A percentile compares a stretch with the other conserved stretches of the same genome.
Evolutionary conservation across 2,113 vertebrate species (phyloP).

Genomic region (Cricetomys ansorgei): DNA sequence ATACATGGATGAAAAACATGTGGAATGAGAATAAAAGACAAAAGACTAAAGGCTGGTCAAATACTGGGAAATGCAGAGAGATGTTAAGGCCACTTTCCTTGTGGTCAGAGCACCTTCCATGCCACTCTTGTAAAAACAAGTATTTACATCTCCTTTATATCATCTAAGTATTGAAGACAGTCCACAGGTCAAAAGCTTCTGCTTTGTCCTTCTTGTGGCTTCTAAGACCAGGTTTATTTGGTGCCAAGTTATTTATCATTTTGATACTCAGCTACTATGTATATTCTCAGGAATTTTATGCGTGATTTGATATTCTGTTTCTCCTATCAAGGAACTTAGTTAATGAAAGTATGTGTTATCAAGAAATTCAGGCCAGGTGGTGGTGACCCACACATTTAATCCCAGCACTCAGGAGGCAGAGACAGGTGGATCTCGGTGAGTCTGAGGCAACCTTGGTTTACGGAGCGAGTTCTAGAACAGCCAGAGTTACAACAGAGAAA

Average conservation of each 20-base stretch:
- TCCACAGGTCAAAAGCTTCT: too few relatives aligned
- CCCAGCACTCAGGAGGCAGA: too few relatives aligned
- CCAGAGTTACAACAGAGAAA: too few relatives aligned
- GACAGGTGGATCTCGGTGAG: too few relatives aligned
- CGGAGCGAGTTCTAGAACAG: too few relatives aligned
- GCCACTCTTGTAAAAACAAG: background rate
- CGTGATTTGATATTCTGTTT: background rate
- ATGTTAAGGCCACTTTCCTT: background rate
- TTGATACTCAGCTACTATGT: background rate
- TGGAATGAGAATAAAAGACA: background rate
- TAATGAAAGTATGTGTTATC: background rate
- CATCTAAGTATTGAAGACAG: background rate
- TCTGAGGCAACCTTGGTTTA: too few relatives aligned
- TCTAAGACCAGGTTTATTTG: background rate
- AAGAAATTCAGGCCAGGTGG: too few relatives aligned
- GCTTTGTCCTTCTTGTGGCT: background rate
- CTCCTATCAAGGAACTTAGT: background rate
- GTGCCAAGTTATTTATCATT: background rate
- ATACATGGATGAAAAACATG: background rate
- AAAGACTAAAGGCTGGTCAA: background rate
- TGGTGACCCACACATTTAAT: too few relatives aligned
- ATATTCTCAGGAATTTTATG: background rate
- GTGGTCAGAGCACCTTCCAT: background rate
- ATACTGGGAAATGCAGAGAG: fast-evolving
- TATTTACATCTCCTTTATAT: background rate